Evolutionary conservation across 2,888 invertebrate species (phyloP), one percentile per base, ranked within the genome.

Genomic region (Agrypnus murinus): DNA sequence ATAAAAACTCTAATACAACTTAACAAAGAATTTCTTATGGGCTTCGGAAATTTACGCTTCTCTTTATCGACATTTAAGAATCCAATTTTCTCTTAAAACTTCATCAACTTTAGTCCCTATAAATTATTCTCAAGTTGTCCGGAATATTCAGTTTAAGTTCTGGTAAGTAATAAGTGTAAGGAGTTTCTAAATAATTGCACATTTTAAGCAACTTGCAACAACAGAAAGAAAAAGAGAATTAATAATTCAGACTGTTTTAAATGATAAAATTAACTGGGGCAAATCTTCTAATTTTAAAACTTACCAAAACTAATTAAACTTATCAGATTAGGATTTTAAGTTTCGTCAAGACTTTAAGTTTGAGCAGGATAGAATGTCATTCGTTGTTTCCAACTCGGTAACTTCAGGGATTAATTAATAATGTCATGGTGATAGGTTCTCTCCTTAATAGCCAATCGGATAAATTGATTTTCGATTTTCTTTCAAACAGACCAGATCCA

Each of bases 281-380:
- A 69, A 69, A 69, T 63, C 64, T 65, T 46, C 46, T 34, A 62
- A 57, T 64, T 69, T 64, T 15, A 58, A 58, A 69, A 69, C 57
- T 69, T 64, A 46, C 19, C 25, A 32, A 69, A 69, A 69, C 57
- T 64, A 69, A 69, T 69, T 69, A 69, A 69, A 69, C 50, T 69
- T 69, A 69, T 69, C 63, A 58, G 64, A 55, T 69, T 64, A 69
- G 64, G 58, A 63, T 64, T 64, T 57, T 53, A 62, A 57, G 43
- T 68, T 68, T 59, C 46, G 45, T 53, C 57, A 58, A 50, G 48
- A 50, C 40, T 58, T 55, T 15, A 55, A 63, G 25, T 48, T 68
- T 45, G 25, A n/a, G n/a, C n/a, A n/a, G n/a, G 46, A 36, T 62
- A 62, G 60, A 67, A 14, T 65, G 34, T 31, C 50, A 25, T 15